These are phyloP conservation scores for Urocyon cinereoargenteus DNA, from an alignment of 2,797 vertebrate genomes.

Conservation along the genomic window DNA sequence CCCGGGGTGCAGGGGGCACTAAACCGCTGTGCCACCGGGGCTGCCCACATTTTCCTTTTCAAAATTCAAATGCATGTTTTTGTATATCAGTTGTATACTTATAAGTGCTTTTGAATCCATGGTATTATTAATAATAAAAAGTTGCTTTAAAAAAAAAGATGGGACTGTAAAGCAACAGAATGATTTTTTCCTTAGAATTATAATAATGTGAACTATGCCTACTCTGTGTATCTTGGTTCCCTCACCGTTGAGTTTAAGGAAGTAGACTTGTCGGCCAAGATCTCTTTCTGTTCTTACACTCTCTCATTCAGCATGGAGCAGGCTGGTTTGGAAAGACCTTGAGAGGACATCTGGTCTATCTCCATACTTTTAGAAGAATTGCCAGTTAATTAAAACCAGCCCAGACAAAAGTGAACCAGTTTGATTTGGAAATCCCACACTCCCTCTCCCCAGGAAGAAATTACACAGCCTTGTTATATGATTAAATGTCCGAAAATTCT, in stretches of 20 bases:
- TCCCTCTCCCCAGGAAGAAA: conserved; percentile 33
- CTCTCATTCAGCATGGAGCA: neutral
- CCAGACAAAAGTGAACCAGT: neutral
- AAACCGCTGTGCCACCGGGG: no score
- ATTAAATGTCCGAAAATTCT: neutral
- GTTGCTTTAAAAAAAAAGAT: neutral
- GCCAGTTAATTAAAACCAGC: conserved; percentile 53
- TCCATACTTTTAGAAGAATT: neutral
- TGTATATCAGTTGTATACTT: neutral
- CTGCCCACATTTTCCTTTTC: neutral
- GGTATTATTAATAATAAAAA: neutral
- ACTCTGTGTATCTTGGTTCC: neutral
- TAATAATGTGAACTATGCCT: neutral
- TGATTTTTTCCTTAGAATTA: neutral
- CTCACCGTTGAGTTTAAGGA: neutral
- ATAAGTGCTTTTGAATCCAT: neutral
- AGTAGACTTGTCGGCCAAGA: neutral
- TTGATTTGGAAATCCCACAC: neutral
- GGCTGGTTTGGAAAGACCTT: neutral
- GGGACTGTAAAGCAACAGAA: neutral
- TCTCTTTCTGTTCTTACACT: neutral
- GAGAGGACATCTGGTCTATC: neutral
- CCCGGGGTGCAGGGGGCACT: no score
- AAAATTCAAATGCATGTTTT: neutral
- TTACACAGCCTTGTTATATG: neutral